These are phyloP conservation scores for Trichonephila clavipes DNA, from an alignment of 1,140 invertebrate genomes.

Conservation along the genomic window DNA sequence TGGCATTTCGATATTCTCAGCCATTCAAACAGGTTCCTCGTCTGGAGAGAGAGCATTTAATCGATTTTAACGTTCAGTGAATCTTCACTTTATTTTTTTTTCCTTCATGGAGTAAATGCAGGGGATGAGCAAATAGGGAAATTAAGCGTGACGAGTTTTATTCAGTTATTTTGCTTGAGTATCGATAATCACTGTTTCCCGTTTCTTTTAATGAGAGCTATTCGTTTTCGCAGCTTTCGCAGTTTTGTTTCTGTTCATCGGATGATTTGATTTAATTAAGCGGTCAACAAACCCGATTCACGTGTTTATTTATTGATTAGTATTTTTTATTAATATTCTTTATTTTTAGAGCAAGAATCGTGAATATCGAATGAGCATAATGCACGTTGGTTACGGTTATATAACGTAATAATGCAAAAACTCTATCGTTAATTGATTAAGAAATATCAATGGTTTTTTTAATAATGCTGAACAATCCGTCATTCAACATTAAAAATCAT, in stretches of 20 bases:
- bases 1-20: neutral
- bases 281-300: conserved; percentile 1
- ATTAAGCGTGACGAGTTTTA: neutral
- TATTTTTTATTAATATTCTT: no score
- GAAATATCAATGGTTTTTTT: no score
- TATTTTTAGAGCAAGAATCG: no score
- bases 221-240: neutral
- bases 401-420: no score
- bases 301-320: no score
- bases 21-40: neutral
- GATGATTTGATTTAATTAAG: neutral
- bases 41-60: conserved; percentile 12
- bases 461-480: no score
- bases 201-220: neutral
- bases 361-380: no score
- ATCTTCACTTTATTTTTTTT: neutral
- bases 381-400: no score
- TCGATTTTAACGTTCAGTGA: neutral
- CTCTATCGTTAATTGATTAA: no score
- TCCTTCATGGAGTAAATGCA: neutral
- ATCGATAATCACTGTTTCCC: neutral
- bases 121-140: neutral
- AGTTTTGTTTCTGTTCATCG: neutral
- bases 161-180: neutral
- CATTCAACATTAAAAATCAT: no score